A percentile compares a stretch with the other conserved stretches of the same genome.
phyloP scores from a whole-genome alignment of 1,140 invertebrate species.

The Plodia interpunctella region DNA sequence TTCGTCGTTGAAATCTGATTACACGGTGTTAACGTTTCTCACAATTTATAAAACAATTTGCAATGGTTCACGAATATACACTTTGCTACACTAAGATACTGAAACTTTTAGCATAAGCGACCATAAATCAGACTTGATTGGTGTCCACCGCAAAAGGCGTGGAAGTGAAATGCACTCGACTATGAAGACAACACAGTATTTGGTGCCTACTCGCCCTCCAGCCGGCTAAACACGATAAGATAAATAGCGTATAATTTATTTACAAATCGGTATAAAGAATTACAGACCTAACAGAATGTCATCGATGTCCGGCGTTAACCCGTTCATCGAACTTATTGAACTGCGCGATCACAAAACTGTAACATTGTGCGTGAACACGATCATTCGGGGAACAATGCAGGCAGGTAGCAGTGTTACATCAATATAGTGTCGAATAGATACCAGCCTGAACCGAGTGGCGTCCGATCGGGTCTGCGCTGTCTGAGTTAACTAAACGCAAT shows the following conservation, averaged over 20 bases:
- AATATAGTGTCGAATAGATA: slow-evolving; percentile 19
- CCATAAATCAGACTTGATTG: slow-evolving; percentile 21
- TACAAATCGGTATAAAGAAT: slow-evolving; percentile 15
- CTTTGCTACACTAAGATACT: slow-evolving; percentile 23
- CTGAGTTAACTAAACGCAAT: slow-evolving; percentile 42
- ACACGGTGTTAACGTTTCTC: neutral
- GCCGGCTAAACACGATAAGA: slow-evolving; percentile 48
- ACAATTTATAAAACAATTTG: slow-evolving; percentile 25
- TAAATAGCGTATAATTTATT: slow-evolving; percentile 23
- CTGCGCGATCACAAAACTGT: slow-evolving; percentile 19
- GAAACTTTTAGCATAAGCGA: slow-evolving; percentile 30
- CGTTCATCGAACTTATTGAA: slow-evolving; percentile 47
- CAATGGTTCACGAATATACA: slow-evolving; percentile 21
- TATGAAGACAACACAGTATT: slow-evolving; percentile 31
- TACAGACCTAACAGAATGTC: slow-evolving; percentile 55
- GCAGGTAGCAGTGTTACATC: slow-evolving; percentile 19
- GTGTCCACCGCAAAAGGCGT: slow-evolving; percentile 31
- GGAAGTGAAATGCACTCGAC: slow-evolving; percentile 31
- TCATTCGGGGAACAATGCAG: slow-evolving; percentile 22
- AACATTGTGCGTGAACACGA: slow-evolving; percentile 28
- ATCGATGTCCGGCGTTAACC: slow-evolving; percentile 32
- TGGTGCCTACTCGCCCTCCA: slow-evolving; percentile 14
- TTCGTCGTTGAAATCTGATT: neutral
- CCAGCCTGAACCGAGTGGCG: slow-evolving; percentile 43
- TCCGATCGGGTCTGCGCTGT: slow-evolving; percentile 41